Base-by-base conservation (phyloP, 2,888 invertebrate species). In the Ormia ochracea region DNA sequence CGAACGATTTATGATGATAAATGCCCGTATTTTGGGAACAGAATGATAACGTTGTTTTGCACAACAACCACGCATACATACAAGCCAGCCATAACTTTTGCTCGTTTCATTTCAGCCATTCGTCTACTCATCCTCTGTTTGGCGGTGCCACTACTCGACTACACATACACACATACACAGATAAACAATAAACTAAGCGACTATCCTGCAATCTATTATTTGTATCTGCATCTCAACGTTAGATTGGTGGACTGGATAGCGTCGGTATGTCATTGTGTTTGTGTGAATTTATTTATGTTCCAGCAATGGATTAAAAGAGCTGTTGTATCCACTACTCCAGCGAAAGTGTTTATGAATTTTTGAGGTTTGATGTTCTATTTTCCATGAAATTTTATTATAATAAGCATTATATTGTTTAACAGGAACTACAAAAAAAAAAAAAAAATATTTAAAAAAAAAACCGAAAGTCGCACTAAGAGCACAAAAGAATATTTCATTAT, bases 1-100 rank as follows among this genome's bases (percentile, higher is more conserved):
- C 31, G 26, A 61, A 72, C 70, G 61, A 80, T 76, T 80, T 80
- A 80, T 80, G 66, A 76, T 72, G 80, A 80, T 80, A 80, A 72
- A 80, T 76, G 68, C 72, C 31, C 31, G n/a, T 43, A 72, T 76
- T 80, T 80, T 56, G 66, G 75, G 56, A 61, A 80, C 72, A 76
- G 72, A 80, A 68, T 66, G 56, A 56, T 19, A 80, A n/a, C n/a
- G n/a, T 48, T 54, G 59, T 72, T 72, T 61, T 70, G 52, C 75
- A 65, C 28, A 69, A 36, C 74, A 65, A 54, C 43, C 38, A 17
- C 23, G 31, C 33, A 76, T 14, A 38, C n/a, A n/a, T 14, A 38
- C 33, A 80, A 80, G 79, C 66, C 75, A 75, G 75, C 76, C 72
- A 80, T 72, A 76, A 72, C 69, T 72, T 75, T 72, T 61, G 56